Percentiles rank a stretch among this genome's conserved stretches.
phyloP scores from a whole-genome alignment of 1,140 invertebrate genomes.

The Drosophila sulfurigaster region DNA sequence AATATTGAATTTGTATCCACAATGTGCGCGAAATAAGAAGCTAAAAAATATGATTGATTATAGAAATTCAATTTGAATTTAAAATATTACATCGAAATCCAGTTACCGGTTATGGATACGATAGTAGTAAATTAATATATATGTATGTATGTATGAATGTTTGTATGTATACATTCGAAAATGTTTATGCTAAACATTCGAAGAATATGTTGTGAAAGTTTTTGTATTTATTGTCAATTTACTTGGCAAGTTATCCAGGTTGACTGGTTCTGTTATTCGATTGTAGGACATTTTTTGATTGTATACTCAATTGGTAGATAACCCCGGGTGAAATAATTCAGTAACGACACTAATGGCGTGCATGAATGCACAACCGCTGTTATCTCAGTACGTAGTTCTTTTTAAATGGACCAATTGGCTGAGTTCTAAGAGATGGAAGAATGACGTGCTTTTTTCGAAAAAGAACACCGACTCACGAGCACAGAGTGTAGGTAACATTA shows the following conservation, averaged over 20 bases:
- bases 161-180: not conserved
- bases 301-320: not conserved
- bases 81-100: not conserved
- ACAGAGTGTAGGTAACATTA: not conserved
- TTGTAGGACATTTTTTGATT: constrained; percentile 35
- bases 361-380: not conserved
- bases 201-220: not conserved
- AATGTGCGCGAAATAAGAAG: not conserved
- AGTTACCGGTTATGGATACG: not conserved
- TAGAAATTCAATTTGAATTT: not conserved
- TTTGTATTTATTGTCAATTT: constrained; percentile 1
- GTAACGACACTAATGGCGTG: no score
- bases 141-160: not conserved
- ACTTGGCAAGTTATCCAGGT: not conserved
- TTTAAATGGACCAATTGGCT: constrained; percentile 24
- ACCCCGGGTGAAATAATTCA: not conserved
- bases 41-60: not conserved
- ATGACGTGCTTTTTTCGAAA: constrained; percentile 12
- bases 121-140: not conserved
- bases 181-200: not conserved
- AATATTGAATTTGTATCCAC: no score
- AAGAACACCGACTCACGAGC: not conserved
- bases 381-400: not conserved
- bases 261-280: constrained; percentile 16
- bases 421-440: constrained; percentile 15